A percentile compares a stretch with the other conserved stretches of the same genome.
Conservation (phyloP, 2,113 vertebrate species). For the Pelmatolapia mariae region DNA sequence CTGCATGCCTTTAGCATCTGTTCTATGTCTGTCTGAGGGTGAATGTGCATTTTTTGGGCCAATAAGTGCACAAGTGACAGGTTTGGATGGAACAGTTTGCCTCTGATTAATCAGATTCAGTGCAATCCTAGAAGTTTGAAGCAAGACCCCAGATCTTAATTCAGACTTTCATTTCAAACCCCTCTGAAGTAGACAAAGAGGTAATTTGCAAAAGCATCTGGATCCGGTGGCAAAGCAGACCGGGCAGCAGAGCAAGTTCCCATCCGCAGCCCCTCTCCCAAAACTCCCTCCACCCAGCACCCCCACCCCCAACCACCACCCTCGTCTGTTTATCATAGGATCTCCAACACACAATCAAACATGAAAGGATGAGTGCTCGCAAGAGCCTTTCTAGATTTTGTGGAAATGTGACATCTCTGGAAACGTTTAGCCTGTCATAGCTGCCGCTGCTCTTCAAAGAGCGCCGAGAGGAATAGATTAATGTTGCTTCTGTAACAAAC, state of each 20-base stretch:
- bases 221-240: slow-evolving; percentile 57
- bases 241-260: slow-evolving; percentile 38
- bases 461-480: slow-evolving; percentile 71
- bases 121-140: slow-evolving; percentile 62
- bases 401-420: slow-evolving; percentile 80
- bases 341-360: slow-evolving; percentile 79
- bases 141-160: slow-evolving; percentile 56
- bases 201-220: slow-evolving; percentile 74
- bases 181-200: slow-evolving; percentile 70
- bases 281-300: not conserved
- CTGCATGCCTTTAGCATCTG: slow-evolving; percentile 60
- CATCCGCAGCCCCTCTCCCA: slow-evolving; percentile 29
- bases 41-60: slow-evolving; percentile 37
- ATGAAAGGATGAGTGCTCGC: slow-evolving; percentile 78
- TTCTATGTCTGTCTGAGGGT: slow-evolving; percentile 57
- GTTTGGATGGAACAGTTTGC: slow-evolving; percentile 19
- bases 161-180: slow-evolving; percentile 53
- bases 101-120: slow-evolving; percentile 68
- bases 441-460: slow-evolving; percentile 70
- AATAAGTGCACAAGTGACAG: slow-evolving; percentile 44
- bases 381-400: slow-evolving; percentile 73
- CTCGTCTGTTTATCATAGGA: slow-evolving; percentile 79
- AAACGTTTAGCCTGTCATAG: slow-evolving; percentile 77
- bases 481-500: slow-evolving; percentile 75
- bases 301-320: slow-evolving; percentile 53